Base-by-base conservation (phyloP, 2,888 invertebrate genomes). In the Synergus umbraculus region DNA sequence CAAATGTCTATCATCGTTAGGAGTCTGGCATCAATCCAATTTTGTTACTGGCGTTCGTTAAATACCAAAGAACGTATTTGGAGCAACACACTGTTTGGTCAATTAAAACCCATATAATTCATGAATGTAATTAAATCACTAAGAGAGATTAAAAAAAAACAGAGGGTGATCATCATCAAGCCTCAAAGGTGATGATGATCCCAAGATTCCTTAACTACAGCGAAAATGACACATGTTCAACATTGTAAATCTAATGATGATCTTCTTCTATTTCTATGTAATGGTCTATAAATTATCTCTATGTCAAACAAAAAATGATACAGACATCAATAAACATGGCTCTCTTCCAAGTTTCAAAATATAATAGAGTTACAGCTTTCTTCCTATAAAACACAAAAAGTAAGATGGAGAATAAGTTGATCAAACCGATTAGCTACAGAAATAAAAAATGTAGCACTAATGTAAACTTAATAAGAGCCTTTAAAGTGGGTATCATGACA, bases 1-100 rank as follows among this genome's bases (percentile, higher is more conserved):
- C 77, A 80, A 79, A 76, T 83, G 88, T 84, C 88, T 81, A 81
- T 88, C 88, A 88, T 88, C 87, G 81, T 88, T 88, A 86, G 81
- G 77, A 79, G 78, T 77, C 82, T 88, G 88, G 88, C 86, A 82
- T 76, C 76, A 46, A 76, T 82, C 88, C 88, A 88, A 87, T 88
- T 84, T 83, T 86, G 82, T 83, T 83, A 78, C 78, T 58, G 63
- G 73, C 46, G 73, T 79, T 69, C 80, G 82, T 84, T 86, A 78
- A 79, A 81, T 84, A 60, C 78, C 76, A 49, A 49, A 43, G 41
- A 76, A 37, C 49, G 22, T 29, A 69, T 37, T 49, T 44, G 12
- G 46, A 29, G 15, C 29, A 46, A 15, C 69, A 73, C 9, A 15
- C n/a, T 0, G 15, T 4, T 73, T 69, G 44, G 22, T 8, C 3